Evolutionary conservation across 2,113 vertebrate genomes (phyloP), one percentile per base, ranked within the genome.

Genomic region (Megatriorchis doriae): DNA sequence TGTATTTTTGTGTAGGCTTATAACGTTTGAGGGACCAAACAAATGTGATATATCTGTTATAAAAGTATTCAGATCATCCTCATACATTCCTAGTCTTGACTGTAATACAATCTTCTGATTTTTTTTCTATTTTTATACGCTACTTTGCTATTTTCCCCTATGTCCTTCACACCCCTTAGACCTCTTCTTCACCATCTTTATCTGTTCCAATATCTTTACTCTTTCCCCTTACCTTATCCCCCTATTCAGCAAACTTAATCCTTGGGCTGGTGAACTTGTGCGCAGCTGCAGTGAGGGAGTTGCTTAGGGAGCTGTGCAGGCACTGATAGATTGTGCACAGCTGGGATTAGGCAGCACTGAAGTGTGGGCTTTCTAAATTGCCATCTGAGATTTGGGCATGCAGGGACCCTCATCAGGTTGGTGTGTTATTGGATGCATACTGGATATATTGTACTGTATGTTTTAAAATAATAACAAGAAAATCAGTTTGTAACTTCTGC

Each of bases 281-380:
- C 13, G 15, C 1, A 1, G 59, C 81, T 65, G 85, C n/a, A 27
- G 67, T 15, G 58, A 58, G 58, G 68, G 71, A 74, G 66, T 7
- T 88, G 48, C 58, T 56, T 3, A 13, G 48, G 80, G 55, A 74
- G 66, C 61, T 22, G 21, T 10, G 27, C 47, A 7, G 47, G 53
- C 38, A 12, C 36, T 4, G 47, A 1, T 3, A 7, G 50, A 1
- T 20, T 3, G 27, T 13, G 31, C 21, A 4, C 17, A 27, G 53
- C 20, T 17, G 32, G 59, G 71, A 18, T 58, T 21, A 43, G 58
- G 59, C 27, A 43, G 2, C 31, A 29, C 83, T 42, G 34, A 22
- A 58, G 42, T 5, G 19, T 32, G 22, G 34, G 9, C 36, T 90
- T 65, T 45, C 70, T 23, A 43, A 88, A 53, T 18, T 59, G 23